Percentiles rank a stretch among this genome's conserved stretches.
Conservation (phyloP, 2,888 invertebrate genomes). For the Brenthis daphne region DNA sequence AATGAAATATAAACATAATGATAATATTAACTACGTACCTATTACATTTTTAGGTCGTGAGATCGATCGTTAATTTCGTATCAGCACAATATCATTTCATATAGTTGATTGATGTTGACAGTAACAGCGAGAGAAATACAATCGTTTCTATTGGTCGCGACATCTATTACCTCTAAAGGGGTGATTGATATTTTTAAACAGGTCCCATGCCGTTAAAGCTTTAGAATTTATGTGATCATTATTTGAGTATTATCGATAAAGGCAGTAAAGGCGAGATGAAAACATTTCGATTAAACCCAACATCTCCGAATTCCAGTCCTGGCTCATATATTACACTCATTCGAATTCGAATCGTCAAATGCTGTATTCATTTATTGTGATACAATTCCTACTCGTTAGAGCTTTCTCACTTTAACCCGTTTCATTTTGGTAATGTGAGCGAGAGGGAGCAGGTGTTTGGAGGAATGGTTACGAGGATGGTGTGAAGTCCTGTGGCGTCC, state of each 20-base stretch:
- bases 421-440: slow-evolving; percentile 29
- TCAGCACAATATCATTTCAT: slow-evolving; percentile 20
- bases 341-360: slow-evolving; percentile 59
- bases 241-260: slow-evolving; percentile 26
- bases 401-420: slow-evolving; percentile 44
- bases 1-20: slow-evolving; percentile 53
- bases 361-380: slow-evolving; percentile 60
- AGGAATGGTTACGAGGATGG: slow-evolving; percentile 51
- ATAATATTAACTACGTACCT: slow-evolving; percentile 48
- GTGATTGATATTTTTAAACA: slow-evolving; percentile 31
- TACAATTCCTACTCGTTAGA: slow-evolving; percentile 45
- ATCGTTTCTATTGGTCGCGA: slow-evolving; percentile 14
- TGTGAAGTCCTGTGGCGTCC: slow-evolving; percentile 81
- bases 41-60: slow-evolving; percentile 36
- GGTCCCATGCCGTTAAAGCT: slow-evolving; percentile 11
- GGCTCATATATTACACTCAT: slow-evolving; percentile 63
- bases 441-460: slow-evolving; percentile 40
- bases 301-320: slow-evolving; percentile 59
- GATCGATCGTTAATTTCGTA: slow-evolving; percentile 32
- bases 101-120: slow-evolving; percentile 34
- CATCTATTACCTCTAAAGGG: slow-evolving; percentile 25
- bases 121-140: slow-evolving; percentile 21
- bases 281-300: slow-evolving; percentile 52
- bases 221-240: slow-evolving; percentile 18
- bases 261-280: slow-evolving; percentile 36